These are phyloP conservation scores for Scarus forsteni DNA, from an alignment of 2,797 vertebrate species.

Conservation along the genomic window DNA sequence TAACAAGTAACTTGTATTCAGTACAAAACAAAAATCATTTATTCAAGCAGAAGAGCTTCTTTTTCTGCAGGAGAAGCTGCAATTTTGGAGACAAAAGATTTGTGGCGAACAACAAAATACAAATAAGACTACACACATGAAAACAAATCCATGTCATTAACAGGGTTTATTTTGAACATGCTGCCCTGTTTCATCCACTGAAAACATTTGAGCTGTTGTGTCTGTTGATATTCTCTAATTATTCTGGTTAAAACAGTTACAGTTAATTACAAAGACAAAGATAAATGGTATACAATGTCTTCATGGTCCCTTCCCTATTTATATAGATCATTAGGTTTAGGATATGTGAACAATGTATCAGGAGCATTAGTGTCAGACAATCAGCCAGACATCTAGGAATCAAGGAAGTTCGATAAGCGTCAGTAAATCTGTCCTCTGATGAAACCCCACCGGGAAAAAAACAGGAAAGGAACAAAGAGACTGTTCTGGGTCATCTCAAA, in stretches of 20 bases:
- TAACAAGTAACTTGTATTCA: background rate
- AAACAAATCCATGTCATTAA: too few relatives aligned
- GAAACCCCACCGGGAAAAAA: background rate
- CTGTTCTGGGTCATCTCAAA: background rate
- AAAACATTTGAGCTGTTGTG: background rate
- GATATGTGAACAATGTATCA: background rate
- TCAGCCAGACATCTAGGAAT: slow-evolving; percentile 39
- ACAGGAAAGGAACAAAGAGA: slow-evolving; percentile 2
- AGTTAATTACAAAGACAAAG: background rate
- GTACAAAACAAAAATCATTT: too few relatives aligned
- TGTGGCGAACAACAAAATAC: background rate
- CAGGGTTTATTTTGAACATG: background rate
- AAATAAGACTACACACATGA: too few relatives aligned
- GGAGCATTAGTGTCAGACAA: slow-evolving; percentile 5
- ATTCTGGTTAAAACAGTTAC: background rate
- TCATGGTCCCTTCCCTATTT: rapidly evolving
- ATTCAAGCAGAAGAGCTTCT: too few relatives aligned
- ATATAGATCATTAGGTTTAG: background rate
- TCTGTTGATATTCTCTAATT: too few relatives aligned
- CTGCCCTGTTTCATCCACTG: background rate
- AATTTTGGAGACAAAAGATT: too few relatives aligned
- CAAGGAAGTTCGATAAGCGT: slow-evolving; percentile 42
- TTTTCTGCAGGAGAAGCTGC: too few relatives aligned
- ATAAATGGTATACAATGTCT: background rate
- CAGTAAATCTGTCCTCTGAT: slow-evolving; percentile 10